Evolutionary conservation across 2,888 invertebrate genomes (phyloP), one percentile per base, ranked within the genome.

Genomic region (Tipula lateralis): DNA sequence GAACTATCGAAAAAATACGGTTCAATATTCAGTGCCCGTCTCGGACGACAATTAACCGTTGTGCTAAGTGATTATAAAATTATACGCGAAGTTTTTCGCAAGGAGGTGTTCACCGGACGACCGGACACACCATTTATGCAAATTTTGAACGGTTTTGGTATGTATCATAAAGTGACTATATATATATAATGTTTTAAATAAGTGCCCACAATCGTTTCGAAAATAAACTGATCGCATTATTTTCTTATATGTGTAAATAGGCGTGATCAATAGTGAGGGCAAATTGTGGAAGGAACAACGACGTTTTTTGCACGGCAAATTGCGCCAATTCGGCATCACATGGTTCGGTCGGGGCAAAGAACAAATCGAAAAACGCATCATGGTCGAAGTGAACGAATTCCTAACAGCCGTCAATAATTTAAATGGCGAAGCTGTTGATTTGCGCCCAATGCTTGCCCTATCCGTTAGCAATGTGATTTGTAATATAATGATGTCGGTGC

Each of bases 401-500:
- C 92, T 97, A 84, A 91, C 91, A 39, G 93, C 93, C 85, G n/a
- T 82, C 13, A 92, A 92, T 85, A 91, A 91, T 4, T 91, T 93
- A 84, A 92, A 93, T 86, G 94, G 94, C n/a, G 91, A 92, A 39
- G 92, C 96, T 0, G 92, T 94, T 66, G 95, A 96, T 88, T 91
- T 96, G 84, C 95, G 95, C 84, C 94, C 94, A 7, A 91, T 94
- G 24, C 92, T 97, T 84, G 95, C 96, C 66, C 92, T 96, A 86
- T 94, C 95, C 34, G 94, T 97, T 86, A 96, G 96, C 88, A 97
- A 97, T 90, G 96, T 97, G 3, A 97, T 97, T 87, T 97, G 97
- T 90, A 95, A 95, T 86, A 93, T 97, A 87, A 93, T 97, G 88
- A 97, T 97, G 97, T 95, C 96, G 36, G 94, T 96, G 3, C 92